Conservation (phyloP, 2,888 invertebrate species). For the Tipula lateralis region DNA sequence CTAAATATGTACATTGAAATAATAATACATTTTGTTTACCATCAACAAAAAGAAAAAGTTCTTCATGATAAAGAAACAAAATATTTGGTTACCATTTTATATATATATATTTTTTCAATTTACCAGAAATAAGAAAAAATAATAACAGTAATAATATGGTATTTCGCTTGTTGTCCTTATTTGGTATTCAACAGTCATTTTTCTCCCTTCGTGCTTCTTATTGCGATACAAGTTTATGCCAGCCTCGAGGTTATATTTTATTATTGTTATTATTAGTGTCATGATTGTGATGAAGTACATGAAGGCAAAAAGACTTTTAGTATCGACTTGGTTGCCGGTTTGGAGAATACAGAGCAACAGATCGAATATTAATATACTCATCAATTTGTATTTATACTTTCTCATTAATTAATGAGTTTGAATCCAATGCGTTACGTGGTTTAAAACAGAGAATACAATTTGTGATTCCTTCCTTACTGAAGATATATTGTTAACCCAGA, state of each 20-base stretch:
- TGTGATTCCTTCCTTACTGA: too few species aligned
- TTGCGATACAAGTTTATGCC: not conserved
- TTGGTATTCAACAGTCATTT: constrained; percentile 11
- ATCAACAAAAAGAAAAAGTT: not conserved
- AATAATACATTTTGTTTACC: not conserved
- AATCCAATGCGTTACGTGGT: too few species aligned
- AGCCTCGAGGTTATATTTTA: constrained; percentile 15
- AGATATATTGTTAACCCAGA: too few species aligned
- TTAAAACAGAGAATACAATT: too few species aligned
- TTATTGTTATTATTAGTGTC: not conserved
- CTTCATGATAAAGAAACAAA: not conserved
- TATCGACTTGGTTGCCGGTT: not conserved
- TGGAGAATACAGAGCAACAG: not conserved
- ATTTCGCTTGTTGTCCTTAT: not conserved
- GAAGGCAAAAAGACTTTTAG: not conserved
- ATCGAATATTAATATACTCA: too few species aligned
- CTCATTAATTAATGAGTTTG: too few species aligned
- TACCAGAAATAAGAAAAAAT: not conserved
- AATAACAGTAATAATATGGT: not conserved
- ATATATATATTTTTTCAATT: not conserved
- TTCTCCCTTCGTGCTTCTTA: not conserved
- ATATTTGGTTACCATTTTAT: not conserved
- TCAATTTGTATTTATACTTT: too few species aligned
- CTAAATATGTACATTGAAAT: not conserved
- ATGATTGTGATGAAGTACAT: not conserved